phyloP scores from a whole-genome alignment of 2,797 vertebrate genomes.

The Acomys russatus region DNA sequence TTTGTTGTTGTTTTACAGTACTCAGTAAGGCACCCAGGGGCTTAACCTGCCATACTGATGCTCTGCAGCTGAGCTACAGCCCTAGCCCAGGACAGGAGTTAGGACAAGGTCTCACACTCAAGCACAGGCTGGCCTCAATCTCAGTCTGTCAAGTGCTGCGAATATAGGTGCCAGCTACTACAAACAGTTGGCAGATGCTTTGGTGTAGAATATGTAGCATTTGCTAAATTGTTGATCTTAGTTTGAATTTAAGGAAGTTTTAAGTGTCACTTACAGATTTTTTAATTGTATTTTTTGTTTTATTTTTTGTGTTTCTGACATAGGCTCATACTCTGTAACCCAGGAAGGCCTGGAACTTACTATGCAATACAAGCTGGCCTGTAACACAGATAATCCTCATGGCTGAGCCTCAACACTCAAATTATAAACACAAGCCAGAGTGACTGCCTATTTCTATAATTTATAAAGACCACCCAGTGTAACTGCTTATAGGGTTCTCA shows the following conservation, averaged over 20 bases:
- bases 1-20: background rate
- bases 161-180: background rate
- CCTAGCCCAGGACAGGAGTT: background rate
- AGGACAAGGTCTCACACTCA: background rate
- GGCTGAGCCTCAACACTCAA: background rate
- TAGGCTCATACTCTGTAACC: background rate
- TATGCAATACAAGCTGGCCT: background rate
- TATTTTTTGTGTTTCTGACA: background rate
- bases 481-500: slow-evolving; percentile 10
- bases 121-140: background rate
- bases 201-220: slow-evolving; percentile 13
- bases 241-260: slow-evolving; percentile 3
- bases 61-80: background rate
- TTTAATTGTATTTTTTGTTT: background rate
- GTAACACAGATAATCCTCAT: background rate
- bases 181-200: background rate
- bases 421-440: background rate
- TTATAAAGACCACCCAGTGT: slow-evolving; percentile 1
- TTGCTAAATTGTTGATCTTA: slow-evolving; percentile 34
- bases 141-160: background rate
- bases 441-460: background rate
- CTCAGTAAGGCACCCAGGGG: background rate
- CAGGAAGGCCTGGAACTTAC: background rate
- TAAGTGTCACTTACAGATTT: slow-evolving; percentile 31
- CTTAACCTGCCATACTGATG: background rate